phyloP scores from a whole-genome alignment of 2,888 invertebrate genomes.

The Ormyrus thymus region DNA sequence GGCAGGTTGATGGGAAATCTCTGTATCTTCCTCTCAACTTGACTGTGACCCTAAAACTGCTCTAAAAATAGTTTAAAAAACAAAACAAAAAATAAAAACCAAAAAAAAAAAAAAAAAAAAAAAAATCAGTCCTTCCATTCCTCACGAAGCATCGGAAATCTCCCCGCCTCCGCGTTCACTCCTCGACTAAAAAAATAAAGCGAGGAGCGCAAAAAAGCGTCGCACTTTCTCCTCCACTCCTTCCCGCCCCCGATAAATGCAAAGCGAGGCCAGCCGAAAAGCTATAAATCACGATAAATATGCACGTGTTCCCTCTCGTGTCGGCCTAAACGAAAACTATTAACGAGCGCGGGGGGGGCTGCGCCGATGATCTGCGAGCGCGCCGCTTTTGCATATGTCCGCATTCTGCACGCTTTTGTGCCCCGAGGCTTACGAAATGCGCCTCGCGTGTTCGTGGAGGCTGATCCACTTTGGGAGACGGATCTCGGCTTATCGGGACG shows the following conservation, averaged over 20 bases:
- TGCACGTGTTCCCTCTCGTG: slow-evolving; percentile 72
- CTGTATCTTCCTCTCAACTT: too few relatives aligned
- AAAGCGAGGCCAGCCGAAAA: slow-evolving; percentile 65
- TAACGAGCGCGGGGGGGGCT: slow-evolving; percentile 59
- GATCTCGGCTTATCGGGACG: slow-evolving; percentile 2
- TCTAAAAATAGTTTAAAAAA: too few relatives aligned
- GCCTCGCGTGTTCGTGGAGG: background rate
- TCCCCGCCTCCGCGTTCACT: background rate
- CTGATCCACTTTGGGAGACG: slow-evolving; percentile 32
- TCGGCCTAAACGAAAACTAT: slow-evolving; percentile 65
- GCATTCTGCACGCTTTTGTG: slow-evolving; percentile 63
- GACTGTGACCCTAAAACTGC: too few relatives aligned
- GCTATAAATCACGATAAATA: slow-evolving; percentile 74
- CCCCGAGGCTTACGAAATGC: slow-evolving; percentile 18
- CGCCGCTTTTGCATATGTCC: slow-evolving; percentile 67
- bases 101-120: too few relatives aligned
- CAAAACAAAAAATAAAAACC: too few relatives aligned
- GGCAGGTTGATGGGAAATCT: too few relatives aligned
- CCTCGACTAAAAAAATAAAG: background rate
- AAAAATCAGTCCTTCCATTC: too few relatives aligned
- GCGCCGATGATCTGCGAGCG: slow-evolving; percentile 48
- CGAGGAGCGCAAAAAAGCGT: background rate
- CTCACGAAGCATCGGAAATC: too few relatives aligned
- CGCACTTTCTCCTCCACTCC: slow-evolving; percentile 13
- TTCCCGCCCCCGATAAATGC: slow-evolving; percentile 70